Evolutionary conservation across 64 coral and sea anemone species (phyloP).

Genomic region (Stichodactyla mertensii): DNA sequence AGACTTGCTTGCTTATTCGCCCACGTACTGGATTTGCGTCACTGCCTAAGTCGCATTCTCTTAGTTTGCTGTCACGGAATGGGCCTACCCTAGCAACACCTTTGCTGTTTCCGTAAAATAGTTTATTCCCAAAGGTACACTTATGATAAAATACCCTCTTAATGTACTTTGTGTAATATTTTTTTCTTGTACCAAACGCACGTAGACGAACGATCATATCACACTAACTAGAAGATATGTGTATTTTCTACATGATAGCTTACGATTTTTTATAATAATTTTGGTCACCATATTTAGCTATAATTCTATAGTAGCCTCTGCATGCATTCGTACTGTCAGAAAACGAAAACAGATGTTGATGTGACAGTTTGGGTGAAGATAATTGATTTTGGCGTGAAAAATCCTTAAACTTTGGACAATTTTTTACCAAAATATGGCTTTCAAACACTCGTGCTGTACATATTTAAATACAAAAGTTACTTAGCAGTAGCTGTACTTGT

Average conservation of each 20-base stretch:
- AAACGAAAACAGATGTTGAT: not conserved
- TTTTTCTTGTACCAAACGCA: not conserved
- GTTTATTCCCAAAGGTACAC: not conserved
- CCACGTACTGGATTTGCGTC: conserved; percentile 22
- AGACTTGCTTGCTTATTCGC: conserved; percentile 20
- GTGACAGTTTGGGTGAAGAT: not conserved
- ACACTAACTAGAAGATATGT: not conserved
- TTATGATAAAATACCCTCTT: not conserved
- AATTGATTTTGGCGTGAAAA: not conserved
- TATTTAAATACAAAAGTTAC: not conserved
- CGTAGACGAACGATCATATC: not conserved
- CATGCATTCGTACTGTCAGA: not conserved
- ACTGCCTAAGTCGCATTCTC: not conserved
- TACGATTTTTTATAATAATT: not conserved
- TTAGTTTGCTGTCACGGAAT: not conserved
- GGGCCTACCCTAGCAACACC: not conserved
- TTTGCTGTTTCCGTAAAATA: not conserved
- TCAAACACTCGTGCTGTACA: not conserved
- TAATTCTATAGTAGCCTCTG: not conserved
- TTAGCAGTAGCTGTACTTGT: not conserved
- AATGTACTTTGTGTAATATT: not conserved
- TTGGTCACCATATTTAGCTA: not conserved
- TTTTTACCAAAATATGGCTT: not conserved
- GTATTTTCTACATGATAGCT: not conserved
- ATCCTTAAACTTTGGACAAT: not conserved